Base-by-base conservation (phyloP, 1,140 invertebrate genomes). In the Leptonema lineaticorne region DNA sequence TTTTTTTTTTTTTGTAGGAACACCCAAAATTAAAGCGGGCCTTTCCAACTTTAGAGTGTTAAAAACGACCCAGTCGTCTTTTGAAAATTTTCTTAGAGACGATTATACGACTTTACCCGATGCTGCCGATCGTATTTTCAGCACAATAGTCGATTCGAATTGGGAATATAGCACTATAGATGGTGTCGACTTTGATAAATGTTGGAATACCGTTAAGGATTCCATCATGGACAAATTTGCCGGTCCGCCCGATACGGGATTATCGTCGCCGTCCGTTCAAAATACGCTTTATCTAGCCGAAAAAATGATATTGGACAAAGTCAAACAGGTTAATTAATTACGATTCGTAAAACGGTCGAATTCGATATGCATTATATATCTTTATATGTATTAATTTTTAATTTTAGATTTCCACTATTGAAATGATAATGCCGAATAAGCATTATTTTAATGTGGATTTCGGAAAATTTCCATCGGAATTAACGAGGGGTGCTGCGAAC, bases 341-440 rank as follows among this genome's bases (percentile, higher is more conserved):
- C n/a, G n/a, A n/a, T n/a, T n/a, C n/a, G n/a, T n/a, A n/a, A n/a
- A n/a, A n/a, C n/a, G n/a, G n/a, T n/a, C n/a, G n/a, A n/a, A n/a
- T n/a, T n/a, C n/a, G n/a, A 27, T 48, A 37, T 58, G 18, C 24
- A 59, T n/a, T 14, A 18, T 33, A 30, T 33, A 11, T 18, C 4
- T 30, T 58, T 37, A 59, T 26, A 8, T 62, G 11, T 20, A 60
- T 45, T 41, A 28, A n/a, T 67, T 67, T 26, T 37, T 22, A n/a
- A 65, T 77, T 78, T 53, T 80, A 89, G 84, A 85, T 91, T 37
- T 77, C 79, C 0, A 84, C 85, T 71, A 88, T 92, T 27, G 86
- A 87, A 65, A 91, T 92, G 84, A 82, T 83, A 62, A 88, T 92
- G 86, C 90, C 91, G 0, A 92, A 92, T 75, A 91, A 89, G 73